phyloP scores from a whole-genome alignment of 2,113 vertebrate species.

The Ramphastos sulfuratus region DNA sequence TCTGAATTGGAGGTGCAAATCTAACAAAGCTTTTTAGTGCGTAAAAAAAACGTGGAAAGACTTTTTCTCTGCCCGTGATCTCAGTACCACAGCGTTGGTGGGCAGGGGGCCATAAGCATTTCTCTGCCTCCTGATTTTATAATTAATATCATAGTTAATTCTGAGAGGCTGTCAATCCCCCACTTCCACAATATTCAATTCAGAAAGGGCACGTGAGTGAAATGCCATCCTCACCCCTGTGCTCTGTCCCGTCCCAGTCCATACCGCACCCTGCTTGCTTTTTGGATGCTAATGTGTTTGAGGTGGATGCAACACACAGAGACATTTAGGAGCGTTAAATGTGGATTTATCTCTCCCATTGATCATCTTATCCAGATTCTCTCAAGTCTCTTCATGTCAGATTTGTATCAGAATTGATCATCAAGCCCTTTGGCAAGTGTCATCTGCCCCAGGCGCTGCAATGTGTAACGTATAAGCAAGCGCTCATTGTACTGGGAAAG shows the following conservation, averaged over 20 bases:
- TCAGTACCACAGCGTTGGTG: not conserved
- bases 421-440: slow-evolving; percentile 65
- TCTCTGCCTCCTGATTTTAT: not conserved
- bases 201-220: not conserved
- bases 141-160: not conserved
- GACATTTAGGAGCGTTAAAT: not conserved
- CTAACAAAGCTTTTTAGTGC: not conserved
- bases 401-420: slow-evolving; percentile 73
- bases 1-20: not conserved
- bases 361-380: slow-evolving; percentile 54
- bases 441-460: slow-evolving; percentile 55
- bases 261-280: not conserved
- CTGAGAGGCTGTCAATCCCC: not conserved
- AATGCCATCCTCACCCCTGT: not conserved
- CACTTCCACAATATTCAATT: not conserved
- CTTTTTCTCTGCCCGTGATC: not conserved
- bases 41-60: not conserved
- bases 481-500: slow-evolving; percentile 35
- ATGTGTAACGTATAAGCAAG: slow-evolving; percentile 55
- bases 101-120: not conserved
- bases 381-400: slow-evolving; percentile 55
- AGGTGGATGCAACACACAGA: not conserved
- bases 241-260: not conserved
- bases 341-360: not conserved
- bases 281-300: not conserved